A percentile compares a stretch with the other conserved stretches of the same genome.
phyloP scores from a whole-genome alignment of 2,113 vertebrate genomes.

The Oreochromis niloticus region DNA sequence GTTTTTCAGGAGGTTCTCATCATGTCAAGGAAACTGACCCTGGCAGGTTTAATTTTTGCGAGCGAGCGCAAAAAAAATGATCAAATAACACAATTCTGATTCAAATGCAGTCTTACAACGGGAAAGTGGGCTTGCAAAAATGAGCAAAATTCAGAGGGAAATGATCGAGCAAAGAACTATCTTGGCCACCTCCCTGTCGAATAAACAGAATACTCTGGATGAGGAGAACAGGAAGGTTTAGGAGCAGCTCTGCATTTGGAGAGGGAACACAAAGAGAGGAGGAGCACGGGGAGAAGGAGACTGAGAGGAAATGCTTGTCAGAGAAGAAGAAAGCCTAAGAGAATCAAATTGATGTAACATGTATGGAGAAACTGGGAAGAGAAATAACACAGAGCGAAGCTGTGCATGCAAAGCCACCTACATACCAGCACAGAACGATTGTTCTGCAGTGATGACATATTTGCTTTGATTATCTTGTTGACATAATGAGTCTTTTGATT shows the following conservation, averaged over 20 bases:
- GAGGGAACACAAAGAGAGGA: constrained; percentile 12
- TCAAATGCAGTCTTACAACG: background rate
- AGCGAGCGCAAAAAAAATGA: background rate
- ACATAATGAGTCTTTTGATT: background rate
- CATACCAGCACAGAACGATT: background rate
- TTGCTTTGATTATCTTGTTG: background rate
- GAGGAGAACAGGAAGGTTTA: constrained; percentile 1
- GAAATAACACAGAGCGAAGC: background rate
- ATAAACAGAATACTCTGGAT: background rate
- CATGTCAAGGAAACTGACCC: background rate
- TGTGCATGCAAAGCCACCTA: background rate
- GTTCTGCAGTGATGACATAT: background rate
- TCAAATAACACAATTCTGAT: background rate
- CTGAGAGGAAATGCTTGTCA: background rate
- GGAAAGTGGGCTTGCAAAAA: background rate
- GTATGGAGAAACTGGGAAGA: background rate
- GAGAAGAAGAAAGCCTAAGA: background rate
- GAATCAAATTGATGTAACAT: background rate
- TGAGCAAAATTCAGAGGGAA: background rate
- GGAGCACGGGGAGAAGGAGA: background rate
- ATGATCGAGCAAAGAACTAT: background rate
- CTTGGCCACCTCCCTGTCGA: constrained; percentile 7
- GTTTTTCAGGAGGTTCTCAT: background rate
- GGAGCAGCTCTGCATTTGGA: background rate
- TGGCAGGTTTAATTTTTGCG: background rate